Conservation (phyloP, 2,888 invertebrate species). For the Drosophila testacea region DNA sequence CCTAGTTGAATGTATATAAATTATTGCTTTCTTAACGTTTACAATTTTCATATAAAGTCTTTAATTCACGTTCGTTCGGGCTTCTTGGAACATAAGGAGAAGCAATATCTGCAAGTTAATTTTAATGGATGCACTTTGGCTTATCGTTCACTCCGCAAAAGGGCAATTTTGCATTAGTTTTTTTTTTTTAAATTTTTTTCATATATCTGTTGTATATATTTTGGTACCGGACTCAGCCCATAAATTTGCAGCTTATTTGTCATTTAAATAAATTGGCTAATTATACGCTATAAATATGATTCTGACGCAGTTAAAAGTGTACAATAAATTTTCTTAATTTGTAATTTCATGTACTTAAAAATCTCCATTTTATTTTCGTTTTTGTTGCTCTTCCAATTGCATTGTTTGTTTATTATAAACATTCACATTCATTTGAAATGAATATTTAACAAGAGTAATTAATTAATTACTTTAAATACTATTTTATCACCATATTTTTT, state of each 20-base stretch:
- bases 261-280: constrained; percentile 48
- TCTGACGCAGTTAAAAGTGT: constrained; percentile 27
- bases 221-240: constrained; percentile 45
- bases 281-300: constrained; percentile 43
- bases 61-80: constrained; percentile 1
- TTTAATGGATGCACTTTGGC: constrained; percentile 55
- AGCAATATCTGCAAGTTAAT: constrained; percentile 46
- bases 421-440: background rate
- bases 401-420: constrained; percentile 28
- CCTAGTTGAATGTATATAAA: constrained; percentile 11
- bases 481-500: background rate
- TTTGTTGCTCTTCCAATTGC: constrained; percentile 21
- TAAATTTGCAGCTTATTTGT: constrained; percentile 53
- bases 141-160: constrained; percentile 59
- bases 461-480: background rate
- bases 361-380: constrained; percentile 21
- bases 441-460: background rate
- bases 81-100: background rate
- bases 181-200: constrained; percentile 39
- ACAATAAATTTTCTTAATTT: constrained; percentile 59
- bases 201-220: constrained; percentile 30
- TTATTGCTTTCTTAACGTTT: constrained; percentile 3
- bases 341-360: constrained; percentile 29
- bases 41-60: constrained; percentile 4
- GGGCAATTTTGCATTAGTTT: constrained; percentile 44